These are phyloP conservation scores for Diogma glabrata DNA, from an alignment of 2,888 invertebrate species.

Conservation along the genomic window DNA sequence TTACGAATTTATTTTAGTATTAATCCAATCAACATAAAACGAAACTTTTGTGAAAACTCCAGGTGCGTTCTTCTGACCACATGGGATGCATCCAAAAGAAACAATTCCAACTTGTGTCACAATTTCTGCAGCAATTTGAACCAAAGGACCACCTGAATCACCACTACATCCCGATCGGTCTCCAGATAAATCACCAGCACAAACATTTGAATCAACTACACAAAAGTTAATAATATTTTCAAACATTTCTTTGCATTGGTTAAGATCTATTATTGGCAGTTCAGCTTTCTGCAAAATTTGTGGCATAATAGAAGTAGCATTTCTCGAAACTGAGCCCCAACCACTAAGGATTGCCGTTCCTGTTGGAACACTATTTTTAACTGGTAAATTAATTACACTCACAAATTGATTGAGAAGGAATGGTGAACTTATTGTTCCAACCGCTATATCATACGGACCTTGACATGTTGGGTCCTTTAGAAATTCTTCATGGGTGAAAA, in stretches of 20 bases:
- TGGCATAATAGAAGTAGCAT: background rate
- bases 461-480: too few species aligned
- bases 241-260: too few species aligned
- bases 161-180: background rate
- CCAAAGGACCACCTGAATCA: conserved; percentile 3
- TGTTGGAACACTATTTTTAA: background rate
- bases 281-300: background rate
- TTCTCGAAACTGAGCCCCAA: background rate
- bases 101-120: conserved; percentile 7
- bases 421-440: background rate
- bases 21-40: conserved; percentile 9
- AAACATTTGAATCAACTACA: background rate
- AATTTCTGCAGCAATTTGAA: background rate
- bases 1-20: background rate
- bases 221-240: background rate
- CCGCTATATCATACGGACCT: conserved; percentile 2
- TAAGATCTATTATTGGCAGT: background rate
- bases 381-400: background rate
- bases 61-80: background rate
- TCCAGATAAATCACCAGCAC: conserved; percentile 4
- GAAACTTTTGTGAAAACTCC: conserved; percentile 3
- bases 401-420: background rate
- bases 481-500: conserved; percentile 1
- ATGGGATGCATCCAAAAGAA: background rate
- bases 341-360: background rate